phyloP scores from a whole-genome alignment of 2,797 vertebrate genomes.

The Lophotriccus pileatus region DNA sequence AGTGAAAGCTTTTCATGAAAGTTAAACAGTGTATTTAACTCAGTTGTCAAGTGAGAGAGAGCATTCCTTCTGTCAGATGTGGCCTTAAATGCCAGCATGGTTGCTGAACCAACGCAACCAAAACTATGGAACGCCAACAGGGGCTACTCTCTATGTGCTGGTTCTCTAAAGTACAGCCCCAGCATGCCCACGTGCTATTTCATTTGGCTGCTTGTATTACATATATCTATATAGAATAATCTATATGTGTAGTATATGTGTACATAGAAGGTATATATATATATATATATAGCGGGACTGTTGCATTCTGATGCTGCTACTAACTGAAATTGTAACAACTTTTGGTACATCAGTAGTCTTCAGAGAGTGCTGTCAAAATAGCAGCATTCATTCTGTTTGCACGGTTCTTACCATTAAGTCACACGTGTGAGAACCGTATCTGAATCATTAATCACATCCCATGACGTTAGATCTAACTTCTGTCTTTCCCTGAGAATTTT shows the following conservation, averaged over 20 bases:
- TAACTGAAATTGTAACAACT: not conserved
- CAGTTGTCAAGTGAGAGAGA: fast-evolving
- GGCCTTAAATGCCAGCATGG: not conserved
- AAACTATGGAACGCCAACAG: not conserved
- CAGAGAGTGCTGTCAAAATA: not conserved
- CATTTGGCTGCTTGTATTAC: not conserved
- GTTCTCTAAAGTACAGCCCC: not conserved
- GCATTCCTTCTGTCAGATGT: not conserved
- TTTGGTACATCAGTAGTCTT: not conserved
- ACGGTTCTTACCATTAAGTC: not conserved
- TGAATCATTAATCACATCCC: not conserved
- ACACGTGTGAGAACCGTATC: not conserved
- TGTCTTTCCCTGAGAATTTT: not conserved
- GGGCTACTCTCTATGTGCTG: not conserved
- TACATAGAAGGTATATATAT: not conserved
- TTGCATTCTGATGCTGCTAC: not conserved
- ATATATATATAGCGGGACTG: not conserved
- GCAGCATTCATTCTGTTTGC: not conserved
- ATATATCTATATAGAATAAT: not conserved
- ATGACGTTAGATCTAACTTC: not conserved
- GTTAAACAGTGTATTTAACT: not conserved
- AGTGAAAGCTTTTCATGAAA: not conserved
- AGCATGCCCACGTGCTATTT: not conserved
- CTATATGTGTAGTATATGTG: not conserved
- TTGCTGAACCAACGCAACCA: not conserved